Conservation (phyloP, 1,140 invertebrate species). For the Apis mellifera region DNA sequence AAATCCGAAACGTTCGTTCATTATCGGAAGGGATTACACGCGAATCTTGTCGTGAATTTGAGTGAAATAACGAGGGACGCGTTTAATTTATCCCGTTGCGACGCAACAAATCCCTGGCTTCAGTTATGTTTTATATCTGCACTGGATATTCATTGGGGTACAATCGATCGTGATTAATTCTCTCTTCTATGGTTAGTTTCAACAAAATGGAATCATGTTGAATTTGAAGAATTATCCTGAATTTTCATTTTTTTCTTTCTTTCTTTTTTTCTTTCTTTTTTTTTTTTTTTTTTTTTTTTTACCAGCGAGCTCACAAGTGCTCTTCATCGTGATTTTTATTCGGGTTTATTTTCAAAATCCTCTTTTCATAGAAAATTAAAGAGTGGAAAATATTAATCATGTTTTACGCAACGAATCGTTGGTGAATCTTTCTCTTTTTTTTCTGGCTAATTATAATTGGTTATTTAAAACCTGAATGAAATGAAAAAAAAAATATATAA, state of each 20-base stretch:
- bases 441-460: not conserved
- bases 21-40: conserved; percentile 3
- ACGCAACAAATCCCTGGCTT: not conserved
- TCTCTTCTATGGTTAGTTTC: not conserved
- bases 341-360: too few species aligned
- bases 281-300: too few species aligned
- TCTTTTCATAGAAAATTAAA: not conserved
- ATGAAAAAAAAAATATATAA: too few species aligned
- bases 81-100: conserved; percentile 14
- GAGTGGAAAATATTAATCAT: not conserved
- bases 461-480: too few species aligned
- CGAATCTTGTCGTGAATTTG: conserved; percentile 26
- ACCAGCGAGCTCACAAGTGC: too few species aligned
- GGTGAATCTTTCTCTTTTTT: not conserved
- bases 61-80: conserved; percentile 15
- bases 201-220: not conserved
- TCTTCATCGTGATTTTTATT: too few species aligned
- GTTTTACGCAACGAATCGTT: too few species aligned
- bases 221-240: not conserved
- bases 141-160: conserved; percentile 1
- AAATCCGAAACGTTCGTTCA: not conserved
- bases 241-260: too few species aligned
- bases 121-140: conserved; percentile 12
- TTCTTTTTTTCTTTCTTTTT: too few species aligned
- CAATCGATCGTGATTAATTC: conserved; percentile 22